Conservation (phyloP, 1,140 invertebrate genomes). For the Drosophila ficusphila region DNA sequence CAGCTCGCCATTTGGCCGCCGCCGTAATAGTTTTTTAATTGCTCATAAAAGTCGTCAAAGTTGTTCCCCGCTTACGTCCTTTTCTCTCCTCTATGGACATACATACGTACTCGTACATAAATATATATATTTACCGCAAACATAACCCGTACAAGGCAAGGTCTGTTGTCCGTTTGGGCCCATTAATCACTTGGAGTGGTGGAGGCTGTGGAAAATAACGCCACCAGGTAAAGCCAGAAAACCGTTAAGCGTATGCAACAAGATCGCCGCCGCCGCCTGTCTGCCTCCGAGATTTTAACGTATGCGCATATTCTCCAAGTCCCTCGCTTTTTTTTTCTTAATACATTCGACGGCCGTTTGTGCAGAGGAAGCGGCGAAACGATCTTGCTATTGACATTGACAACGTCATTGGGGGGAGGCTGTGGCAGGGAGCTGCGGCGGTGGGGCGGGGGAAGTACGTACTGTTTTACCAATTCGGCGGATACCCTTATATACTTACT, state of each 20-base stretch:
- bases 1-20: constrained; percentile 44
- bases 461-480: background rate
- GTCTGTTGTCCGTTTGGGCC: constrained; percentile 44
- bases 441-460: background rate
- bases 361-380: constrained; percentile 19
- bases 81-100: background rate
- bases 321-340: background rate
- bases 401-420: constrained; percentile 53
- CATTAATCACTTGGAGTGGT: constrained; percentile 58
- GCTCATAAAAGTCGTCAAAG: constrained; percentile 63
- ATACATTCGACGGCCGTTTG: background rate
- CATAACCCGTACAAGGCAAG: constrained; percentile 46
- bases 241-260: constrained; percentile 73
- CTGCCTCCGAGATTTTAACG: constrained; percentile 47
- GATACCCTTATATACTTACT: too few relatives aligned
- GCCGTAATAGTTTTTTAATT: constrained; percentile 75
- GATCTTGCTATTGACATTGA: constrained; percentile 74
- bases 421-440: background rate
- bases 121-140: constrained; percentile 6
- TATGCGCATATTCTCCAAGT: constrained; percentile 63
- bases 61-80: too few relatives aligned
- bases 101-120: background rate
- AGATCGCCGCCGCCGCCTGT: constrained; percentile 29
- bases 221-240: constrained; percentile 55
- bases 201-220: constrained; percentile 33